Percentiles rank a stretch among this genome's conserved stretches.
These are phyloP conservation scores for Gorilla gorilla DNA, from an alignment of 2,113 vertebrate species.

Conservation along the genomic window DNA sequence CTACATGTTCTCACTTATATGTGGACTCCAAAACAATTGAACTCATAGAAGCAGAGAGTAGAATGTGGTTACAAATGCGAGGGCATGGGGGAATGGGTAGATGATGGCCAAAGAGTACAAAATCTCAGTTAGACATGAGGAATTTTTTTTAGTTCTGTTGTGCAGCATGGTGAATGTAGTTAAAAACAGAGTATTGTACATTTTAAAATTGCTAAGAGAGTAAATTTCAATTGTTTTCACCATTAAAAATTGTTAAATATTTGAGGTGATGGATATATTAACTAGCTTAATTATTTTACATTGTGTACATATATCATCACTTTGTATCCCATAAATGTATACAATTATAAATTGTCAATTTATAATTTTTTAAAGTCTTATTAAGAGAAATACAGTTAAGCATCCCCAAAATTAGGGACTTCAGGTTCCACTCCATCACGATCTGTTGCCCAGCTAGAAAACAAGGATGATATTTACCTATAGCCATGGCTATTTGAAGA, in stretches of 20 bases:
- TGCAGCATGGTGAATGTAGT: background rate
- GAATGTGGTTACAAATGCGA: no score
- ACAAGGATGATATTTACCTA: background rate
- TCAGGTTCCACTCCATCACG: background rate
- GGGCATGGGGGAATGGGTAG: no score
- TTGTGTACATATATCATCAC: background rate
- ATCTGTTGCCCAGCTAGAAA: background rate
- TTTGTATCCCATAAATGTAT: background rate
- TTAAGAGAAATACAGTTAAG: background rate
- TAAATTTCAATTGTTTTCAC: background rate
- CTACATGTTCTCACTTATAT: background rate
- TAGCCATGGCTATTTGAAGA: background rate
- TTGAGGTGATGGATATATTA: background rate
- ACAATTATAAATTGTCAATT: background rate
- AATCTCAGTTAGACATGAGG: background rate
- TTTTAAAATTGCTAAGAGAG: background rate
- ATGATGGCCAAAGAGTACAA: background rate
- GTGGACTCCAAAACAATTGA: background rate
- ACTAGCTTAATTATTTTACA: background rate
- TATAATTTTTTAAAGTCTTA: background rate
- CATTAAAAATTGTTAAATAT: background rate
- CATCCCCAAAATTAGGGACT: background rate
- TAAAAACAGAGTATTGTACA: background rate
- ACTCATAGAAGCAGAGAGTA: background rate
- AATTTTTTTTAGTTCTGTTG: background rate